A percentile compares a stretch with the other conserved stretches of the same genome.
Evolutionary conservation across 2,888 invertebrate genomes (phyloP).

Genomic region (Drosophila austrosaltans): DNA sequence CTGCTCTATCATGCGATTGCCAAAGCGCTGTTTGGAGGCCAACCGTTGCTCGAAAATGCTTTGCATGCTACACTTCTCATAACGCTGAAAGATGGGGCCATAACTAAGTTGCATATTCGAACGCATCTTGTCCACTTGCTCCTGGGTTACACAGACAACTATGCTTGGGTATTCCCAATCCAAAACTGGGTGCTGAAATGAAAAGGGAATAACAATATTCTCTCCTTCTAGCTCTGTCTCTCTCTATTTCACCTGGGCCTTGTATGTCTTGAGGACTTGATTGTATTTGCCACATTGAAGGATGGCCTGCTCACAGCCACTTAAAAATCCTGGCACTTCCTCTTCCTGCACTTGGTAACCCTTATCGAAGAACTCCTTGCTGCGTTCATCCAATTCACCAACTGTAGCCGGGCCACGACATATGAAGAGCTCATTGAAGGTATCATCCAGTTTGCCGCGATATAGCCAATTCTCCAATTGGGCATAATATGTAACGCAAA

Average conservation of each 20-base stretch:
- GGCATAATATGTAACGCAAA: conserved; percentile 82
- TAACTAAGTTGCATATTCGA: conserved; percentile 66
- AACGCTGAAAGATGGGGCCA: conserved; percentile 77
- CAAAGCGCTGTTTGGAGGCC: conserved; percentile 84
- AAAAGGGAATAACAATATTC: neutral
- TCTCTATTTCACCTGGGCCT: conserved; percentile 86
- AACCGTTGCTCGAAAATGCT: conserved; percentile 84
- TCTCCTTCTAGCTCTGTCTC: neutral
- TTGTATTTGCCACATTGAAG: conserved; percentile 90
- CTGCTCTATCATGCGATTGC: conserved; percentile 84
- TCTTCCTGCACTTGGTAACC: conserved; percentile 79
- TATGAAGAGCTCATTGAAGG: conserved; percentile 93
- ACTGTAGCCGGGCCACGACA: conserved; percentile 52
- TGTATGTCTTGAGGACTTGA: conserved; percentile 88
- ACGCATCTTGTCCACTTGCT: conserved; percentile 76
- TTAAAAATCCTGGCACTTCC: conserved; percentile 88
- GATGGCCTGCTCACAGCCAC: conserved; percentile 87
- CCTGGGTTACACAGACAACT: conserved; percentile 79
- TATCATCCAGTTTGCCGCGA: conserved; percentile 92
- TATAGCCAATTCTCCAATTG: conserved; percentile 92
- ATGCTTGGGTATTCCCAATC: conserved; percentile 77
- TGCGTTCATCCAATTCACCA: conserved; percentile 68
- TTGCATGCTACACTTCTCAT: conserved; percentile 84
- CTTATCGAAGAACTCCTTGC: conserved; percentile 82
- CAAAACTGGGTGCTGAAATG: conserved; percentile 79